These are phyloP conservation scores for Acleris emargana DNA, from an alignment of 2,888 invertebrate genomes.

Conservation along the genomic window DNA sequence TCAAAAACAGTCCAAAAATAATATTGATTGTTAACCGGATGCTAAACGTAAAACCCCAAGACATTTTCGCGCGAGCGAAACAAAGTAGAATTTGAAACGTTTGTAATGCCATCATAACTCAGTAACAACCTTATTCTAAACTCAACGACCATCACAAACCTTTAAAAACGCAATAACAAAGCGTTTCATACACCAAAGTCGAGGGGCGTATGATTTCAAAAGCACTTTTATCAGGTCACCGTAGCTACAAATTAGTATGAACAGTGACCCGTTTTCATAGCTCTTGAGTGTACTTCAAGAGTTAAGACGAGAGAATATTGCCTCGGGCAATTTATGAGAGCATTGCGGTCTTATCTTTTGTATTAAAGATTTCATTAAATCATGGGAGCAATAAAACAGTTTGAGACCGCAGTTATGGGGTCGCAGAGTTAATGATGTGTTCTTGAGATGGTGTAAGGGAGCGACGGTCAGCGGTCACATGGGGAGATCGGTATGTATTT, in stretches of 20 bases:
- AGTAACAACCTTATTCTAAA: slow-evolving; percentile 3
- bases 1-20: no score
- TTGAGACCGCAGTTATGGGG: slow-evolving; percentile 78
- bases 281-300: slow-evolving; percentile 38
- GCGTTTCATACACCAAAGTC: slow-evolving; percentile 46
- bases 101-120: neutral
- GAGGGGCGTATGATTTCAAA: slow-evolving; percentile 52
- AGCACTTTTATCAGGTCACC: no score
- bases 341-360: slow-evolving; percentile 72
- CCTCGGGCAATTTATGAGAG: slow-evolving; percentile 68
- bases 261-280: no score
- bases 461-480: slow-evolving; percentile 15
- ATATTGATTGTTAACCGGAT: no score
- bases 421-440: slow-evolving; percentile 77
- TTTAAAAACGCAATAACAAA: slow-evolving; percentile 28
- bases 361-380: slow-evolving; percentile 84
- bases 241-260: no score
- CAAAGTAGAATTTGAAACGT: no score
- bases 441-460: slow-evolving; percentile 41
- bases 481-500: no score
- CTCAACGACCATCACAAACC: slow-evolving; percentile 12
- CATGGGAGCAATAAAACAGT: slow-evolving; percentile 81
- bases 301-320: slow-evolving; percentile 54
- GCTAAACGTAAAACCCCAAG: no score
- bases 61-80: no score